Evolutionary conservation across 2,797 vertebrate genomes (phyloP), one percentile per base, ranked within the genome.

Genomic region (Cossypha niveicapilla): DNA sequence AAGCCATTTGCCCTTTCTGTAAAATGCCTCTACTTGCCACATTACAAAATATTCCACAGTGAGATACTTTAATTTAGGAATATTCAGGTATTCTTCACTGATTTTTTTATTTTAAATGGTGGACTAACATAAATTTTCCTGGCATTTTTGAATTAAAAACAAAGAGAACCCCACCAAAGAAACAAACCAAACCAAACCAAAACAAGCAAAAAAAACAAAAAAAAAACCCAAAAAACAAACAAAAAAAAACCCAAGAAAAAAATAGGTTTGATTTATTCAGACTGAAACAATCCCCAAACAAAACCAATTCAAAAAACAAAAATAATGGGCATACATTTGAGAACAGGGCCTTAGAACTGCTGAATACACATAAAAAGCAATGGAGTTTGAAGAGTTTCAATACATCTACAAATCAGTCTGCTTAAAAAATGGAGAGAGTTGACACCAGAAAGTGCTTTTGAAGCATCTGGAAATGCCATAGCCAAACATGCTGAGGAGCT

Each of bases 261-360:
- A 8, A 22, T 25, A 6, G 1, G 1, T 53, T 45, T 10, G 2
- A 25, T 27, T 34, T 37, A 14, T 28, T n/a, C 51, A 24, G 22
- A 25, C 14, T 6, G 27, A n/a, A 47, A 25, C 21, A 15, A 30
- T 28, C 13, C 13, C 21, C 18, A 6, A 56, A 19, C 4, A 39
- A 82, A 60, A 16, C 1, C 7, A n/a, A 27, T 23, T n/a, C 4
- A 54, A 56, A 56, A 3, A 16, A 42, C 42, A n/a, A 25, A 56
- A 12, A 24, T 6, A 39, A 14, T n/a, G 25, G 32, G 25, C 6
- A 34, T 18, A 60, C 13, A 42, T 17, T 66, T 35, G 15, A 75
- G 32, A 87, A 37, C 12, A 65, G 10, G 7, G 14, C 24, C 35
- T 85, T n/a, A 62, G n/a, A 85, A 70, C 16, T 56, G 10, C 13